phyloP scores from a whole-genome alignment of 1,140 invertebrate genomes.

The Neotoxoptera formosana region DNA sequence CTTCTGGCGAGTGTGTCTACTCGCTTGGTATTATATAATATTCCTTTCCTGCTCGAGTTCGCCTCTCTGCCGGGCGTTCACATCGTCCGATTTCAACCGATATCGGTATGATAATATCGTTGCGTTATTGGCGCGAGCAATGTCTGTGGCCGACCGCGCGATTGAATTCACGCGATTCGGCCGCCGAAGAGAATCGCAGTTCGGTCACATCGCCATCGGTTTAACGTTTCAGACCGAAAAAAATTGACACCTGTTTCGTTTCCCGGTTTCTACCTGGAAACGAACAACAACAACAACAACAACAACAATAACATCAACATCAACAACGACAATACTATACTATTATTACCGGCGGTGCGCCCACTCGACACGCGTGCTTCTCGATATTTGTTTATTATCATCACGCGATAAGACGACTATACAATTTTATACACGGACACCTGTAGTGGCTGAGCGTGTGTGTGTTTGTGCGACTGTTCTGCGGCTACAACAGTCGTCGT shows the following conservation, averaged over 20 bases:
- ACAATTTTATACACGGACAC: background rate
- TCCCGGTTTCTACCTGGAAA: background rate
- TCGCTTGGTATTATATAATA: background rate
- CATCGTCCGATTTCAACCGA: no score
- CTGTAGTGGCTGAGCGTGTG: background rate
- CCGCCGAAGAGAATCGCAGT: background rate
- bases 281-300: background rate
- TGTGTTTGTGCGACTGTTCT: background rate
- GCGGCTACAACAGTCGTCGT: background rate
- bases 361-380: background rate
- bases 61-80: background rate
- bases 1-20: background rate
- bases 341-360: background rate
- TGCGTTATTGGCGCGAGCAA: background rate
- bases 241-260: background rate
- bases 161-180: background rate
- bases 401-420: background rate
- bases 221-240: background rate
- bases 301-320: background rate
- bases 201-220: background rate
- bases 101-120: background rate
- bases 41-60: background rate
- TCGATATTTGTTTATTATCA: background rate
- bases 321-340: background rate
- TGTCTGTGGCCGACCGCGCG: background rate